Evolutionary conservation across 2,797 vertebrate species (phyloP).

Genomic region (Podargus strigoides): DNA sequence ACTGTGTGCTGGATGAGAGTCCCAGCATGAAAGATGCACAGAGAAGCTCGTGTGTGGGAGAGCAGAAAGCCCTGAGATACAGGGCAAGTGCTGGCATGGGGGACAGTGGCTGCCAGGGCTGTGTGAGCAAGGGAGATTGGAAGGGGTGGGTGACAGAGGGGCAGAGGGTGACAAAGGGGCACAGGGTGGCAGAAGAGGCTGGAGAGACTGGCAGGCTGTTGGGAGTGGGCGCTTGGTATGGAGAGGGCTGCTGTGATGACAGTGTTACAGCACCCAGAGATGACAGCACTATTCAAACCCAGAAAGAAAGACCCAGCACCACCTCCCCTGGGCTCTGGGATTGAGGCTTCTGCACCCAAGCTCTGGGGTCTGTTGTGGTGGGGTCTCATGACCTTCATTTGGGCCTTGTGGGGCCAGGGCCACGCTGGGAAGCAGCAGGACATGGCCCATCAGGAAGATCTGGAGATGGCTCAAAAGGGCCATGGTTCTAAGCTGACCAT

Average conservation of each 20-base stretch:
- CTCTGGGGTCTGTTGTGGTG: background rate
- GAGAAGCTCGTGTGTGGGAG: background rate
- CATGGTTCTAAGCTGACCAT: background rate
- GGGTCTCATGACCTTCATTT: background rate
- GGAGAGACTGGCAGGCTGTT: background rate
- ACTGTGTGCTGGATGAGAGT: fast-evolving
- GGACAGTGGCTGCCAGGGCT: background rate
- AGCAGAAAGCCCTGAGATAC: background rate
- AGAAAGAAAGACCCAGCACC: background rate
- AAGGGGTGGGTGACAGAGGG: background rate
- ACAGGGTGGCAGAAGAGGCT: background rate
- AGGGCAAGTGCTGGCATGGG: background rate
- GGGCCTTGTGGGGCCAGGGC: background rate
- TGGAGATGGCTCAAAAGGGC: background rate
- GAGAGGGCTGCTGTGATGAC: background rate
- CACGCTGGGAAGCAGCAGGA: background rate
- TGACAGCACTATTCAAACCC: background rate
- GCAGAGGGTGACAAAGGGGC: background rate
- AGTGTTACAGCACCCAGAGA: background rate
- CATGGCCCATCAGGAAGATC: background rate
- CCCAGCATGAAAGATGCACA: background rate
- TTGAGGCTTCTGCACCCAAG: background rate
- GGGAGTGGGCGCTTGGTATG: background rate
- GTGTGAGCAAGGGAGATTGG: background rate
- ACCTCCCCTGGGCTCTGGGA: background rate